Conservation (phyloP, 2,113 vertebrate genomes). For the Perognathus longimembris region DNA sequence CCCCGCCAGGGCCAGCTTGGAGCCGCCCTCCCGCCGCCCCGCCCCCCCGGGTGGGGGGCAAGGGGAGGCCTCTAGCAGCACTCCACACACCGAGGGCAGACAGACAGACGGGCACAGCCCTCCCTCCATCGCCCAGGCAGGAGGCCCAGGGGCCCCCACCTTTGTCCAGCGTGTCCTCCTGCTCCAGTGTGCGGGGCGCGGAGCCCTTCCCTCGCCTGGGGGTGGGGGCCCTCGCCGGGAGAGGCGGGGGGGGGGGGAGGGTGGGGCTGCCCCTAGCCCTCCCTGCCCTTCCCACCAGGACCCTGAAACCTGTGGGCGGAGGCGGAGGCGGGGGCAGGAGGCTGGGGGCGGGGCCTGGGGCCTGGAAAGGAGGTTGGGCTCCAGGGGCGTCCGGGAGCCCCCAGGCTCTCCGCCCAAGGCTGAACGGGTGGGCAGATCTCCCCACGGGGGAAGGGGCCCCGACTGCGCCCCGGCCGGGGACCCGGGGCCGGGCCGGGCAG, state of each 20-base stretch:
- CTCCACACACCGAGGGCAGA: background rate
- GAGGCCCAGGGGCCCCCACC: background rate
- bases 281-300: background rate
- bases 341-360: background rate
- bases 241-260: too few species aligned
- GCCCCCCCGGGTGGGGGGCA: too few species aligned
- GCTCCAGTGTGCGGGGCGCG: background rate
- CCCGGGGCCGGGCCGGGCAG: rapidly evolving
- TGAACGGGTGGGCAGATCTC: too few species aligned
- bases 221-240: background rate
- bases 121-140: background rate
- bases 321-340: background rate
- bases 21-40: too few species aligned
- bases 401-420: too few species aligned
- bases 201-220: background rate
- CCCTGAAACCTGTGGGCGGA: background rate
- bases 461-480: too few species aligned
- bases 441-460: too few species aligned
- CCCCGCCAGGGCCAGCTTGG: background rate
- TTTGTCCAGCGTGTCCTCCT: background rate
- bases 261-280: background rate
- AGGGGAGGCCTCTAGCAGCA: too few species aligned
- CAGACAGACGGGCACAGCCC: too few species aligned
- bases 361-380: background rate
- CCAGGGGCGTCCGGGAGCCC: too few species aligned